Evolutionary conservation across 2,888 invertebrate species (phyloP).

Genomic region (Drosophila sordidula): DNA sequence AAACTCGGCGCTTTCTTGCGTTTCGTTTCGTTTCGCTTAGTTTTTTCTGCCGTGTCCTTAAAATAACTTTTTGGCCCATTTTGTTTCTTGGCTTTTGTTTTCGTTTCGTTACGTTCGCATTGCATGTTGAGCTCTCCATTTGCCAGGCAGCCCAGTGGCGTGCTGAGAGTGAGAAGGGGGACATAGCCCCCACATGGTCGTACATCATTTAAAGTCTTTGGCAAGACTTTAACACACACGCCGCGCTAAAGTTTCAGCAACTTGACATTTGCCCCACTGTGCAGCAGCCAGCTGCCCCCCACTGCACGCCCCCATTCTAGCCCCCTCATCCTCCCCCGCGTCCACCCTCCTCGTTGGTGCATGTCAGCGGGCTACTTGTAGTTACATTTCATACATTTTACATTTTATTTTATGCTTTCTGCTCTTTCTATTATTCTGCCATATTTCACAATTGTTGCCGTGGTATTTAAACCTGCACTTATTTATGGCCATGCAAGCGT

Average conservation of each 20-base stretch:
- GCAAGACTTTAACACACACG: conserved; percentile 23
- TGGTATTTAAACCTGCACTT: conserved; percentile 82
- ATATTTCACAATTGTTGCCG: conserved; percentile 82
- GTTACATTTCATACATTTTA: conserved; percentile 67
- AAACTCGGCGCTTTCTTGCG: conserved; percentile 20
- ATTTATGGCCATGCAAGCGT: conserved; percentile 75
- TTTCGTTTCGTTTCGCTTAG: conserved; percentile 36
- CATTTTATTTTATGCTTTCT: conserved; percentile 59
- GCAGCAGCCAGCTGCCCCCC: conserved; percentile 3
- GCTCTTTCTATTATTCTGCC: conserved; percentile 81
- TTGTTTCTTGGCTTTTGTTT: conserved; percentile 67
- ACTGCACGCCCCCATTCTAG: background rate
- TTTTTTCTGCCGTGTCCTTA: conserved; percentile 61
- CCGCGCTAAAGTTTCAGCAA: conserved; percentile 22
- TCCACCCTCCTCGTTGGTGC: conserved; percentile 15
- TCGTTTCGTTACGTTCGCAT: conserved; percentile 28
- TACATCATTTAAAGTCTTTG: conserved; percentile 37
- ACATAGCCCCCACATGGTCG: background rate
- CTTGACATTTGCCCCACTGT: conserved; percentile 56
- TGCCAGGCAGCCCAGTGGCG: conserved; percentile 30
- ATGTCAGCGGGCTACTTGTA: conserved; percentile 68
- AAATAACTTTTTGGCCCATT: conserved; percentile 82
- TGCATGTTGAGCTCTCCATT: conserved; percentile 37
- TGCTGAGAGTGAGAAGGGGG: background rate
- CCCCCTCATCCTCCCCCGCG: background rate